Base-by-base conservation (phyloP, 2,888 invertebrate species). In the Epirrhoe alternata region DNA sequence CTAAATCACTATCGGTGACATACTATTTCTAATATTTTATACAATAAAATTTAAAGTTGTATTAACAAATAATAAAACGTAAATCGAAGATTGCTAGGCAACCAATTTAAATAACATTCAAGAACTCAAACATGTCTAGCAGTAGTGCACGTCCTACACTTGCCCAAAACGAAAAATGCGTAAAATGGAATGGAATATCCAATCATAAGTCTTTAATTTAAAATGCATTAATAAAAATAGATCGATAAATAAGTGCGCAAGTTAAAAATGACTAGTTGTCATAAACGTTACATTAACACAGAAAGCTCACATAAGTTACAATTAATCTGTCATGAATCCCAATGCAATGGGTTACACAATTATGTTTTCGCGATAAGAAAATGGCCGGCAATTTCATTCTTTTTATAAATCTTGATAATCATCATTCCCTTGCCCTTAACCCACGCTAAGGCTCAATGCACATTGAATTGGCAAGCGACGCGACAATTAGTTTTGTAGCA, bases 221-320 rank as follows among this genome's bases (percentile, higher is more conserved):
- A 42, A 42, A 42, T 42, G 12, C 38, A 42, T 42, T 42, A 10
- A 42, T 42, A 42, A 42, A 12, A 42, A 33, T 33, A 33, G 4
- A 38, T 38, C 7, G 17, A 16, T 24, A 30, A 30, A 54, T 49
- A n/a, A 35, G 31, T 42, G 58, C 30, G 10, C 64, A 50, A 62
- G 55, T 54, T 53, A 63, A 69, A 66, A 66, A 61, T 80, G 82
- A 81, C 81, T 82, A 82, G 81, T 55, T 55, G 78, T 73, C 77
- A 78, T 67, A 75, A 71, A 71, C 12, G 55, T 64, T 60, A 60
- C 56, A 42, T 54, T 62, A 68, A 66, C 61, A 72, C 62, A 75
- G 71, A 55, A 76, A 77, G 73, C 72, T 61, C 49, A 74, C 72
- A 74, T 73, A 74, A 72, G 60, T 58, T 69, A 70, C 69, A 64